These are phyloP conservation scores for Oligia fasciuncula DNA, from an alignment of 2,888 invertebrate species.

Conservation along the genomic window DNA sequence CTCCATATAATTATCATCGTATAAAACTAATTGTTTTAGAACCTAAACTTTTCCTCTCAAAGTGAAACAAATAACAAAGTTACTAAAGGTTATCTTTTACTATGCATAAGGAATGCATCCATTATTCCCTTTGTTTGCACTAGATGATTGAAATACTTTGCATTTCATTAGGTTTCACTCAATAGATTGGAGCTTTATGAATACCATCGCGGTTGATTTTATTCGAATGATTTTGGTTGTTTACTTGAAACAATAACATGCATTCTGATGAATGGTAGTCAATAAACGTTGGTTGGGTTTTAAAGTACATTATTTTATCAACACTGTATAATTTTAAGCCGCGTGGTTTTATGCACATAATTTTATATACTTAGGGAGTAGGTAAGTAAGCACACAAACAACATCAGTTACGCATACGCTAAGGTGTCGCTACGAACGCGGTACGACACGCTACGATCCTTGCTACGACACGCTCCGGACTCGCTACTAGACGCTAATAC, in stretches of 20 bases:
- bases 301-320: background rate
- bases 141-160: background rate
- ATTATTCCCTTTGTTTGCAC: slow-evolving; percentile 12
- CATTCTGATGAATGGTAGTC: background rate
- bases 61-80: slow-evolving; percentile 10
- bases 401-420: background rate
- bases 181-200: slow-evolving; percentile 8
- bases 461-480: background rate
- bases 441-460: background rate
- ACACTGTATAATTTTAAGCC: background rate
- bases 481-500: background rate
- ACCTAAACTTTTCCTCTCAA: background rate
- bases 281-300: background rate
- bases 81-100: slow-evolving; percentile 2
- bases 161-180: slow-evolving; percentile 7
- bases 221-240: background rate
- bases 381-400: background rate
- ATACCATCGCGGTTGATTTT: background rate
- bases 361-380: background rate
- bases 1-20: background rate
- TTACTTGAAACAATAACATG: background rate
- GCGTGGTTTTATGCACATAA: background rate
- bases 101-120: background rate
- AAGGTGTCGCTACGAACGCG: background rate
- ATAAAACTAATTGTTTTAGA: background rate